Evolutionary conservation across 2,113 vertebrate species (phyloP).

Genomic region (Pica pica): DNA sequence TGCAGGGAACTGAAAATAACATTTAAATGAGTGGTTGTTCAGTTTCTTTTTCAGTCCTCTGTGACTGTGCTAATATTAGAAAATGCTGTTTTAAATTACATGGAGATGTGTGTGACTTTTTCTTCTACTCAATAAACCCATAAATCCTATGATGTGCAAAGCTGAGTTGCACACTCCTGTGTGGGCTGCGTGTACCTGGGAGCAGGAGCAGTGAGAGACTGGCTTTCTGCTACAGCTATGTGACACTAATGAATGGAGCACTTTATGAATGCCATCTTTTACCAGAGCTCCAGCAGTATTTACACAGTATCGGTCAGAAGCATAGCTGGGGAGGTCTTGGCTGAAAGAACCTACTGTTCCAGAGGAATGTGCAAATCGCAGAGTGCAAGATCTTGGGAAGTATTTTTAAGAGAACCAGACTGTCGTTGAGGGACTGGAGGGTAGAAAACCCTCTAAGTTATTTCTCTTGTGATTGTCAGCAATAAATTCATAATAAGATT

Average conservation of each 20-base stretch:
- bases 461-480: background rate
- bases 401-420: background rate
- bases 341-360: conserved; percentile 86
- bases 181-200: background rate
- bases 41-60: background rate
- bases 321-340: conserved; percentile 18
- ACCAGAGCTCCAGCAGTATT: conserved; percentile 67
- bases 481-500: background rate
- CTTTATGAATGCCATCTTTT: conserved; percentile 73
- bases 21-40: background rate
- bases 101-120: background rate
- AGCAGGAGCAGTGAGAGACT: background rate
- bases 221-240: background rate
- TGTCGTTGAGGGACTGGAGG: background rate
- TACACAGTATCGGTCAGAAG: conserved; percentile 73
- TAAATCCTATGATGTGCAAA: background rate
- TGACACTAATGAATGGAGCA: conserved; percentile 10
- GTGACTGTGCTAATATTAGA: conserved; percentile 12
- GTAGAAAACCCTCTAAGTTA: background rate
- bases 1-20: background rate
- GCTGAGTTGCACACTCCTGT: background rate
- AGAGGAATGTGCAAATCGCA: conserved; percentile 65
- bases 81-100: background rate
- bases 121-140: background rate
- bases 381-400: conserved; percentile 41